Base-by-base conservation (phyloP, 1,140 invertebrate species). In the Samia ricini region DNA sequence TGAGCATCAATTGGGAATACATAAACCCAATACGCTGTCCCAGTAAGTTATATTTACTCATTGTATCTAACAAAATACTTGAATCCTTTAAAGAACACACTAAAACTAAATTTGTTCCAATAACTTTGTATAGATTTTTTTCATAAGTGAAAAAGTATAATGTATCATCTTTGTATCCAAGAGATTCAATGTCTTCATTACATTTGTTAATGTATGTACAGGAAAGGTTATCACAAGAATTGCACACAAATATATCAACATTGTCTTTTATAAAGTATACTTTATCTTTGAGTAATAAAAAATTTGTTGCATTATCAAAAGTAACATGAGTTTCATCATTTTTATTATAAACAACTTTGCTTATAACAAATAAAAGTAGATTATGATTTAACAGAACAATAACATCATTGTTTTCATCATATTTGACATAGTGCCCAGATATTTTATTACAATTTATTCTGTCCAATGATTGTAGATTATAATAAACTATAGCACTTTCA, bases 1-100 rank as follows among this genome's bases (percentile, higher is more conserved):
- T 20, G 21, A 70, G 80, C 66, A 83, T 77, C 85, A 83, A 88
- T 48, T 81, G 76, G 18, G 77, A 73, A 10, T 76, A 80, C 0
- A 80, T 55, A 6, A 71, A 20, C 80, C 80, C 81, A 6, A 81
- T 77, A 0, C 83, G 23, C 3, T 67, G 56, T 26, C 76, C 74
- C 5, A 85, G 51, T 20, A 85, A 68, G 12, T 78, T 75, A 33
- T 74, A 79, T 33, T 70, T 55, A 4, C 60, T 49, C 2, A 85
- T 52, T 22, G 61, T 10, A 4, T 81, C 66, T 4, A 81, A 50
- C 3, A 85, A 48, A 36, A 78, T 78, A 2, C 55, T 29, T 0
- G 66, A 56, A 0, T 59, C 49, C 2, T 51, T 66, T 2, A 77
- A 33, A 8, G 59, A 51, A 29, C 66, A 69, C 12, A 42, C 26